Conservation (phyloP, 2,113 vertebrate species). For the Phylloscopus trochilus region DNA sequence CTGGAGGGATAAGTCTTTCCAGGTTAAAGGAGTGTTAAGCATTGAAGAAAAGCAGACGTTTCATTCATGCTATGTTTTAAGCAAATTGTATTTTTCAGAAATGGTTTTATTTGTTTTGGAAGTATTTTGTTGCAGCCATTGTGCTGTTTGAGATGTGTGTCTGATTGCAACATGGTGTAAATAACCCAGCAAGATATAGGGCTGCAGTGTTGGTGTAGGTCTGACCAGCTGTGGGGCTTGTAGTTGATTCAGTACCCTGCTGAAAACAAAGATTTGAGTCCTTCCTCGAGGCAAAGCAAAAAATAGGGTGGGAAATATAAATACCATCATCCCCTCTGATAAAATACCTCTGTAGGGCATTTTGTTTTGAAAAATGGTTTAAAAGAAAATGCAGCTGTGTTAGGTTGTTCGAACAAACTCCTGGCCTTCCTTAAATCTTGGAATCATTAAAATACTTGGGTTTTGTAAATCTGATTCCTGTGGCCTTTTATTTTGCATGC, state of each 20-base stretch:
- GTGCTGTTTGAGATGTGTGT: neutral
- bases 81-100: neutral
- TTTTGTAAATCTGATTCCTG: neutral
- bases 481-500: neutral
- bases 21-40: neutral
- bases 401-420: neutral
- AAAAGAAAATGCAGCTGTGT: neutral
- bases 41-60: neutral
- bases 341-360: neutral
- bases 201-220: neutral
- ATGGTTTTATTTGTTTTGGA: neutral
- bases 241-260: rapidly evolving
- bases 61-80: neutral
- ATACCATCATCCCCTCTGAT: neutral
- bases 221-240: neutral
- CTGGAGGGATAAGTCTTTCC: neutral
- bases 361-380: neutral
- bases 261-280: neutral
- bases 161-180: neutral
- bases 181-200: neutral
- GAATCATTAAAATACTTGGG: neutral
- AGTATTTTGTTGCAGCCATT: neutral
- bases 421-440: neutral
- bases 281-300: neutral
- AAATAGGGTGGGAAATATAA: neutral